These are phyloP conservation scores for Ladona fulva DNA, from an alignment of 1,140 invertebrate species.

Conservation along the genomic window DNA sequence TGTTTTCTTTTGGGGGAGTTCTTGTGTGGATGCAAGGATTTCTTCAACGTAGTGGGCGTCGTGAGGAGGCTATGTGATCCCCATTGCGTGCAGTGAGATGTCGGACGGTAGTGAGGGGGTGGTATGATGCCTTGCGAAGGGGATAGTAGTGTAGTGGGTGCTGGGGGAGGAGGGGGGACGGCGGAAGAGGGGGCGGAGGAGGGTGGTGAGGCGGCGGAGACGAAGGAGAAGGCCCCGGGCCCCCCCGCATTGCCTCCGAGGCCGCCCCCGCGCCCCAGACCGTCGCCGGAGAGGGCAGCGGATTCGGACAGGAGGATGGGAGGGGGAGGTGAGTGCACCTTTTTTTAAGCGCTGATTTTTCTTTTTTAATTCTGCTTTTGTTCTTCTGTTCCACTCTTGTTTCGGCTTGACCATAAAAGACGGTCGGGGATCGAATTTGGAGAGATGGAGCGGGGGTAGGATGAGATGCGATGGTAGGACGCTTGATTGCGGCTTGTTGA, in stretches of 20 bases:
- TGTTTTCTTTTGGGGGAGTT: background rate
- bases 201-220: background rate
- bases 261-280: background rate
- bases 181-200: background rate
- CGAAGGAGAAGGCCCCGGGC: background rate
- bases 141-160: background rate
- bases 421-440: no score
- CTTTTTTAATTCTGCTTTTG: no score
- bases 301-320: background rate
- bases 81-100: background rate
- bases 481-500: no score
- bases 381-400: no score
- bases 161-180: background rate
- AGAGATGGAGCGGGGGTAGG: no score
- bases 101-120: background rate
- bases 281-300: background rate
- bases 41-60: no score
- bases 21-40: background rate
- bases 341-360: no score
- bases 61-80: background rate
- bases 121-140: background rate
- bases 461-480: no score
- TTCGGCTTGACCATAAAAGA: no score
- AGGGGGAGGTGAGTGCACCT: background rate
- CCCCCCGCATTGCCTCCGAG: background rate